Evolutionary conservation across 2,888 invertebrate genomes (phyloP), one percentile per base, ranked within the genome.

Genomic region (Ethmia dodecea): DNA sequence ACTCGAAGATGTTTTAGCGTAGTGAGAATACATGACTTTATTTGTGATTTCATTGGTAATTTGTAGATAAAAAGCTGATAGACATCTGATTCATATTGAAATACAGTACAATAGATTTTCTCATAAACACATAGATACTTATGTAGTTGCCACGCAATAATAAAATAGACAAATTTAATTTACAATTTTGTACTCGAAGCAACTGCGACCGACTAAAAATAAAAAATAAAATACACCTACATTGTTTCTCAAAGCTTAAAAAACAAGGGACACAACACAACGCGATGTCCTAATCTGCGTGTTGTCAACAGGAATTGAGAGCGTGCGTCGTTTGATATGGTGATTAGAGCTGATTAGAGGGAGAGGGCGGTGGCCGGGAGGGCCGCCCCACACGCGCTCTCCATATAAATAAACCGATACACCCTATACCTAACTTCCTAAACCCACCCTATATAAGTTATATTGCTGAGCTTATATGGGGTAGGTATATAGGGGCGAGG

Each of bases 311-410:
- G 69, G 72, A 79, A 81, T 78, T n/a, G 78, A 75, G 71, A 66
- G 77, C 72, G 75, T 76, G 71, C 78, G 80, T 78, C 80, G 83
- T 86, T 86, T 86, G 86, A 86, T 86, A 86, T 86, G 86, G 80
- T 86, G 86, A 86, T 86, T 84, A 86, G 77, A 78, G 68, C 78
- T 86, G 86, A 86, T 86, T 86, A 86, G 81, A 77, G 78, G 71
- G 72, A 55, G 76, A 61, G 66, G 60, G 60, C 45, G 45, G 43
- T 41, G 28, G 34, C 42, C 46, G 47, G 52, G 62, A 46, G 52
- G 62, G 60, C 64, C 66, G 75, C 80, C 73, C 68, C 60, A 60
- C 55, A 78, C 80, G 76, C 80, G 78, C 75, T 74, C 79, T 66
- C 71, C 78, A 77, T 74, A 79, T 75, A 84, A 83, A 84, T 81